Evolutionary conservation across 1,140 invertebrate genomes (phyloP).

Genomic region (Apis laboriosa): DNA sequence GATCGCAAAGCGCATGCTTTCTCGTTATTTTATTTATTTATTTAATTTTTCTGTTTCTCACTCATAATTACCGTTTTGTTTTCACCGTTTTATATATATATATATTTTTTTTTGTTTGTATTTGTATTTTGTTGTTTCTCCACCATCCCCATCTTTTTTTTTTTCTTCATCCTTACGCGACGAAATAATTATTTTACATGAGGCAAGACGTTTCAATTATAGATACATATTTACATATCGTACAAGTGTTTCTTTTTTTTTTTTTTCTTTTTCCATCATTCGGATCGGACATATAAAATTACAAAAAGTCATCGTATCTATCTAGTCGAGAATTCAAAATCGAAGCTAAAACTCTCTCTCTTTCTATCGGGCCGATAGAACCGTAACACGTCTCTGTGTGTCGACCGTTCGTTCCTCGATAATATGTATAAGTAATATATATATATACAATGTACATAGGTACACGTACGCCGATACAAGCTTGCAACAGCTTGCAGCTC

Average conservation of each 20-base stretch:
- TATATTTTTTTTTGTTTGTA: not conserved
- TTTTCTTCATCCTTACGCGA: slow-evolving; percentile 62
- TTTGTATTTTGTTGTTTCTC: not conserved
- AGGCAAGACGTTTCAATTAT: slow-evolving; percentile 75
- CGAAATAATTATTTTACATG: slow-evolving; percentile 79
- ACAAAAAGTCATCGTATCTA: slow-evolving; percentile 64
- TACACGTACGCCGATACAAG: slow-evolving; percentile 41
- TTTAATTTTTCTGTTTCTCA: slow-evolving; percentile 18
- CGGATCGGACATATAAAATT: slow-evolving; percentile 66
- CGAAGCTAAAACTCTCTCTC: slow-evolving; percentile 52
- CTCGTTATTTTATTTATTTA: not conserved
- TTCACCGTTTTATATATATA: no score
- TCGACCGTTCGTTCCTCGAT: slow-evolving; percentile 25
- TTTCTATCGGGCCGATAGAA: slow-evolving; percentile 37
- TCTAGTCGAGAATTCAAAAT: slow-evolving; percentile 61
- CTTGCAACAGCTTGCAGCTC: slow-evolving; percentile 26
- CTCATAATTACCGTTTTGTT: slow-evolving; percentile 28
- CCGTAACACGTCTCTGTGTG: slow-evolving; percentile 1
- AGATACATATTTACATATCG: slow-evolving; percentile 81
- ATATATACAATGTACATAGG: slow-evolving; percentile 41
- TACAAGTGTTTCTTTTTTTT: slow-evolving; percentile 66
- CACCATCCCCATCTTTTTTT: slow-evolving; percentile 27
- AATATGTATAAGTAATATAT: slow-evolving; percentile 13
- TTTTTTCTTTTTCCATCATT: not conserved
- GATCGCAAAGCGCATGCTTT: slow-evolving; percentile 37